These are phyloP conservation scores for Otocyon megalotis DNA, from an alignment of 2,113 vertebrate species.

Conservation along the genomic window DNA sequence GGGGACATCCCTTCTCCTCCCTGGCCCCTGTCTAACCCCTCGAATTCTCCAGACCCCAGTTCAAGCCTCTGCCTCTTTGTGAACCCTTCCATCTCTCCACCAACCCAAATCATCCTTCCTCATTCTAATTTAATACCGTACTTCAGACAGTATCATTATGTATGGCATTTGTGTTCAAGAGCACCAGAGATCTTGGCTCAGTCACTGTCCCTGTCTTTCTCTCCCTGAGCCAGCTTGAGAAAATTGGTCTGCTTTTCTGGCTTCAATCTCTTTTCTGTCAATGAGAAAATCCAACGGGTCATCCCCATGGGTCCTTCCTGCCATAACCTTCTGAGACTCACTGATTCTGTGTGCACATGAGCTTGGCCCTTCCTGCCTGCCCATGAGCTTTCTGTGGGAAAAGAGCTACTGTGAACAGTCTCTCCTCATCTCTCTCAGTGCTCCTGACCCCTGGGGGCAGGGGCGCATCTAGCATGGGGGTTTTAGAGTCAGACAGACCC, in stretches of 20 bases:
- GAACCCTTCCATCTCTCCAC: not conserved
- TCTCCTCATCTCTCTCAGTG: not conserved
- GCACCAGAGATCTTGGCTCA: not conserved
- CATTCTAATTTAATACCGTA: not conserved
- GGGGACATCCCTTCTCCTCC: not conserved
- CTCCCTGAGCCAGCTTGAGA: not conserved
- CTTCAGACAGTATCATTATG: not conserved
- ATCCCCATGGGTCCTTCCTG: not conserved
- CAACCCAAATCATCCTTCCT: not conserved
- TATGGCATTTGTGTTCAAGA: not conserved
- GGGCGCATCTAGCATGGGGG: rapidly evolving
- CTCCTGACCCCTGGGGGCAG: not conserved
- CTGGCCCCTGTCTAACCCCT: not conserved
- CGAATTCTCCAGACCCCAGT: not conserved
- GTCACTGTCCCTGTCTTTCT: not conserved
- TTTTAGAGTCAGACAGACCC: not conserved
- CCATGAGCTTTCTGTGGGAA: not conserved
- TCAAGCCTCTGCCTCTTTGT: not conserved
- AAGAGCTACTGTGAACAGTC: not conserved
- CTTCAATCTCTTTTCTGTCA: not conserved
- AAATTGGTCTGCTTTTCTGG: not conserved
- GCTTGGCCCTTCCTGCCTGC: not conserved
- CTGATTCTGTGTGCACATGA: not conserved
- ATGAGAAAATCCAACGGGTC: not conserved
- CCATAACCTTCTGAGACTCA: not conserved